These are phyloP conservation scores for Dryobates pubescens DNA, from an alignment of 2,797 vertebrate genomes.

Conservation along the genomic window DNA sequence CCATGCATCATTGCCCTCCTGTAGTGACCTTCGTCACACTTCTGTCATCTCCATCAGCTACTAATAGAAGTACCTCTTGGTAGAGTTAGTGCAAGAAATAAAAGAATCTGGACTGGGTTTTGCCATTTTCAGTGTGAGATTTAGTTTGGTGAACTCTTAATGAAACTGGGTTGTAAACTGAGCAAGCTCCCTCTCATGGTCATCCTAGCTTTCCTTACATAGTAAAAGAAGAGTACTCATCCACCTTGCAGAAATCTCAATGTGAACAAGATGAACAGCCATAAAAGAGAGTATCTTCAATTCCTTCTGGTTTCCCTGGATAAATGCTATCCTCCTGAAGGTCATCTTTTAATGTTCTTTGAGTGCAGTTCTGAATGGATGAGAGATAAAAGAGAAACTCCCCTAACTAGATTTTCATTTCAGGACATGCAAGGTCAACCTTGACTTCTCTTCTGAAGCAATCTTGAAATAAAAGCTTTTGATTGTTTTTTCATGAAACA, in stretches of 20 bases:
- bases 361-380: background rate
- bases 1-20: background rate
- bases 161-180: background rate
- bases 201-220: background rate
- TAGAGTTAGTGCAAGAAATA: background rate
- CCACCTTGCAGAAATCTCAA: background rate
- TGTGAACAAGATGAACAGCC: background rate
- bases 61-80: background rate
- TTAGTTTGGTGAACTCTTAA: background rate
- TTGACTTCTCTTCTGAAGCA: background rate
- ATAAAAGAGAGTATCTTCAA: background rate
- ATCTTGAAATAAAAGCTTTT: background rate
- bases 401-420: background rate
- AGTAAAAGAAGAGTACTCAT: background rate
- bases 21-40: background rate
- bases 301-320: background rate
- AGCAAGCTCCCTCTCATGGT: accelerated
- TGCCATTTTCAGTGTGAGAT: background rate
- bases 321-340: background rate
- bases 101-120: background rate
- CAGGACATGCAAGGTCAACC: background rate
- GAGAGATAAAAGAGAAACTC: background rate
- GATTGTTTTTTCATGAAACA: background rate
- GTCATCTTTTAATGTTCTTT: background rate
- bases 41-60: background rate